phyloP scores from a whole-genome alignment of 2,113 vertebrate species.

The Gasterosteus aculeatus region DNA sequence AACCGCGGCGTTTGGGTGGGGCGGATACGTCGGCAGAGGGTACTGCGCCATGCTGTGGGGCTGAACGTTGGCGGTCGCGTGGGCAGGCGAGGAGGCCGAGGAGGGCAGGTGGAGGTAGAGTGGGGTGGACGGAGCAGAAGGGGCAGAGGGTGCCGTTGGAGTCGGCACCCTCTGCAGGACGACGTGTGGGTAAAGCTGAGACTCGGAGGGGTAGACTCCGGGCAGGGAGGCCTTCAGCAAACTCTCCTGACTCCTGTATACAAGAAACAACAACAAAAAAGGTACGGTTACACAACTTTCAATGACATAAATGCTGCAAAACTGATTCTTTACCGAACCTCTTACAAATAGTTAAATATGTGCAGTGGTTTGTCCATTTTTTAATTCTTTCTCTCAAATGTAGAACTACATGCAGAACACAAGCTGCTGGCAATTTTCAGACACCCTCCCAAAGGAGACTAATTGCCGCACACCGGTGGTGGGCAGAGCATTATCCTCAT shows the following conservation, averaged over 20 bases:
- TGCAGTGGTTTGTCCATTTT: neutral
- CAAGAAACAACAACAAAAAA: neutral
- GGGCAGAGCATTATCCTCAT: neutral
- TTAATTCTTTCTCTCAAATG: neutral
- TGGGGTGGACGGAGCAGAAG: constrained; percentile 65
- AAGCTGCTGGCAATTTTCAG: neutral
- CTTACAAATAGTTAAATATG: too few relatives aligned
- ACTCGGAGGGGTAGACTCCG: constrained; percentile 75
- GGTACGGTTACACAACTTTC: neutral
- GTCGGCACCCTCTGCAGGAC: constrained; percentile 81
- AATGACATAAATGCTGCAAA: too few relatives aligned
- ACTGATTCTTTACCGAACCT: too few relatives aligned
- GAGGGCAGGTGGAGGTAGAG: constrained; percentile 72
- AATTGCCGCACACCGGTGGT: neutral
- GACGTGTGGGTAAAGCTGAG: constrained; percentile 79
- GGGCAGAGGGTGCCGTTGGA: constrained; percentile 70
- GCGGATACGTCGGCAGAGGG: constrained; percentile 65
- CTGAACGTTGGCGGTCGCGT: constrained; percentile 34
- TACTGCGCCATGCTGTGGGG: constrained; percentile 59
- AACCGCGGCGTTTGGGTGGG: constrained; percentile 52
- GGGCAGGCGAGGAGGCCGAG: constrained; percentile 39
- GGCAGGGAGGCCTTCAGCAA: constrained; percentile 76
- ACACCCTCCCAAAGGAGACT: neutral
- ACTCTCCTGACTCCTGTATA: constrained; percentile 80
- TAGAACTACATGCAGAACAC: neutral